Evolutionary conservation across 1,140 invertebrate species (phyloP).

Genomic region (Drosophila ficusphila): DNA sequence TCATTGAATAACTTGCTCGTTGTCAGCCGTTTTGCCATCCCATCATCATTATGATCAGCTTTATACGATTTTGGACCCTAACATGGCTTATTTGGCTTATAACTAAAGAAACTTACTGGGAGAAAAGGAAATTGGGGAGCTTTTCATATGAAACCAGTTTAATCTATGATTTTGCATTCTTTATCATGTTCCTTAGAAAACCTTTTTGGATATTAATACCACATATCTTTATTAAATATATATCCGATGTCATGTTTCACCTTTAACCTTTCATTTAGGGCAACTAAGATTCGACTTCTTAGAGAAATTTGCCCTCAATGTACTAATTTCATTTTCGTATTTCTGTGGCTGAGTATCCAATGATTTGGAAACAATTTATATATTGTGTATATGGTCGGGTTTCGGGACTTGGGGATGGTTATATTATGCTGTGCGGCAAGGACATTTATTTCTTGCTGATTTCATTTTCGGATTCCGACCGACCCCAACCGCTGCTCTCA

Average conservation of each 20-base stretch:
- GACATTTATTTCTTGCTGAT: constrained; percentile 81
- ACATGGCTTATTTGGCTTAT: too few species aligned
- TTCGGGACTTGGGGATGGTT: constrained; percentile 2
- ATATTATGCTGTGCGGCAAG: constrained; percentile 51
- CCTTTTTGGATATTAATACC: too few species aligned
- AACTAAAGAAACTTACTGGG: too few species aligned
- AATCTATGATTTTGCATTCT: too few species aligned
- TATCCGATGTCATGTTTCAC: too few species aligned
- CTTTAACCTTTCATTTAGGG: background rate
- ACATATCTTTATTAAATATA: too few species aligned
- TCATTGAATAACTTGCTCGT: constrained; percentile 12
- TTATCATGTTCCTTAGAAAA: too few species aligned
- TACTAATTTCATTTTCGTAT: constrained; percentile 76
- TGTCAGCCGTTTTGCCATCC: background rate
- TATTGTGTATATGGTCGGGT: constrained; percentile 34
- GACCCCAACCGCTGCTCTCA: constrained; percentile 44
- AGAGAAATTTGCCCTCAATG: constrained; percentile 5
- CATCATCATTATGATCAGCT: constrained; percentile 68
- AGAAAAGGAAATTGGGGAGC: too few species aligned
- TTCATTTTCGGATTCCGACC: constrained; percentile 51
- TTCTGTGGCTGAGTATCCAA: constrained; percentile 75
- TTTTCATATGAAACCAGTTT: too few species aligned
- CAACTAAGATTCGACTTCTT: constrained; percentile 19
- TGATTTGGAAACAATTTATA: constrained; percentile 81
- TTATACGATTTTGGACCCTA: constrained; percentile 56